A percentile compares a stretch with the other conserved stretches of the same genome.
These are phyloP conservation scores for Nemotelus pantherinus DNA, from an alignment of 2,888 invertebrate species.

Conservation along the genomic window DNA sequence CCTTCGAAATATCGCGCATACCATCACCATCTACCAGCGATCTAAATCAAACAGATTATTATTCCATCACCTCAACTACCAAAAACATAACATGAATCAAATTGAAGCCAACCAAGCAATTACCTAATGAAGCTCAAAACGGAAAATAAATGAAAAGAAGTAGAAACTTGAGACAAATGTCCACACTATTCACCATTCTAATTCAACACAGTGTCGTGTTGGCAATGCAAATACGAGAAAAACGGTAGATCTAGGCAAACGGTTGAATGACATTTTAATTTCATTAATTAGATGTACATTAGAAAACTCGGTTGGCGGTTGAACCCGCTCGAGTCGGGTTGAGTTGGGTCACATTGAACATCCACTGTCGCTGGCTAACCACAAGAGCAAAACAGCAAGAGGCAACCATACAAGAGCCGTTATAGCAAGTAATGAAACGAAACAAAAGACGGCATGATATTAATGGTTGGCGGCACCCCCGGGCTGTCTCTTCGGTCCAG, in stretches of 20 bases:
- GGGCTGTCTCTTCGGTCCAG: too few relatives aligned
- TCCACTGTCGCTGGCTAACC: too few relatives aligned
- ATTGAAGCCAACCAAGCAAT: constrained; percentile 5
- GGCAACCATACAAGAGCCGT: too few relatives aligned
- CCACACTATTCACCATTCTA: not conserved
- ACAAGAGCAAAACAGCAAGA: too few relatives aligned
- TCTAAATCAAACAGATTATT: constrained; percentile 9
- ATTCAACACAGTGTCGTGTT: not conserved
- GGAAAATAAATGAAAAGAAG: constrained; percentile 9
- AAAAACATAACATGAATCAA: not conserved
- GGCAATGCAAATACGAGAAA: not conserved
- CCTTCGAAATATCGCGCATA: too few relatives aligned
- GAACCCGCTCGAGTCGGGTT: too few relatives aligned
- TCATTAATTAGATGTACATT: constrained; percentile 18
- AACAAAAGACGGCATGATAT: too few relatives aligned
- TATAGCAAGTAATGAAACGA: too few relatives aligned
- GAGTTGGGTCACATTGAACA: too few relatives aligned
- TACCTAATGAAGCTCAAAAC: constrained; percentile 20
- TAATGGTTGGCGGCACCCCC: too few relatives aligned
- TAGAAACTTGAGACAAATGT: not conserved
- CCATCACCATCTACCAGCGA: too few relatives aligned
- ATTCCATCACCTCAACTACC: not conserved
- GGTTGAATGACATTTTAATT: constrained; percentile 25
- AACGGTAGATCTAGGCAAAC: not conserved
- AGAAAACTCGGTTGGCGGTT: not conserved